Evolutionary conservation across 1,140 invertebrate species (phyloP).

Genomic region (Brachionus rubens): DNA sequence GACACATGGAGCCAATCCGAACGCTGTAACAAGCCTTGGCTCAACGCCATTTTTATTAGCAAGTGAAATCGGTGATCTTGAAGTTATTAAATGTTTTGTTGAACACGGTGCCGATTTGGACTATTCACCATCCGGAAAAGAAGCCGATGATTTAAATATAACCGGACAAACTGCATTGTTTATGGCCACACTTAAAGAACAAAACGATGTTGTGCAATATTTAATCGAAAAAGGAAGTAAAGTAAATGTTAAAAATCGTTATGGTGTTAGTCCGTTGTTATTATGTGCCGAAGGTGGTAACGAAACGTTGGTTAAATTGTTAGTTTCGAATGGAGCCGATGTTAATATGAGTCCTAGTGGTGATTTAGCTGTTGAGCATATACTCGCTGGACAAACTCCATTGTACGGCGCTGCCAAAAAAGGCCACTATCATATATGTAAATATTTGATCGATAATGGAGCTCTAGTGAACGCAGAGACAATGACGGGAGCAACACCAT

Average conservation of each 20-base stretch:
- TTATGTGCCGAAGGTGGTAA: slow-evolving; percentile 45
- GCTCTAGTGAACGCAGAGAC: slow-evolving; percentile 22
- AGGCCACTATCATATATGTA: slow-evolving; percentile 37
- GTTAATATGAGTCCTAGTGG: slow-evolving; percentile 45
- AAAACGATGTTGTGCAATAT: slow-evolving; percentile 45
- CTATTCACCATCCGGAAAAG: slow-evolving; percentile 37
- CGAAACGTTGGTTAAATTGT: slow-evolving; percentile 20
- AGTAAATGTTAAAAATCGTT: slow-evolving; percentile 45
- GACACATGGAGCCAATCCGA: slow-evolving; percentile 29
- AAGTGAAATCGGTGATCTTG: slow-evolving; percentile 45
- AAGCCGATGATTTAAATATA: slow-evolving; percentile 44
- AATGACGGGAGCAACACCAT: slow-evolving; percentile 65
- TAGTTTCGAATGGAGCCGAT: slow-evolving; percentile 34
- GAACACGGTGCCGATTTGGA: slow-evolving; percentile 43
- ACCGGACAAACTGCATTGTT: slow-evolving; percentile 45
- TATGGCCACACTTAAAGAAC: slow-evolving; percentile 47
- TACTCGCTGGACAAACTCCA: slow-evolving; percentile 46
- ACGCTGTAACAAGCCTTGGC: slow-evolving; percentile 44
- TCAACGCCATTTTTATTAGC: slow-evolving; percentile 47
- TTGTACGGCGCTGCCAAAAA: slow-evolving; percentile 47
- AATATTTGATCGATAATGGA: slow-evolving; percentile 46
- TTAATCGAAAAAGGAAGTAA: slow-evolving; percentile 37
- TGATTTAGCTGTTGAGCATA: slow-evolving; percentile 31
- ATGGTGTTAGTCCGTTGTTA: slow-evolving; percentile 44
- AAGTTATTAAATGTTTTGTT: slow-evolving; percentile 44